Evolutionary conservation across 2,797 vertebrate species (phyloP), one percentile per base, ranked within the genome.

Genomic region (Vultur gryphus): DNA sequence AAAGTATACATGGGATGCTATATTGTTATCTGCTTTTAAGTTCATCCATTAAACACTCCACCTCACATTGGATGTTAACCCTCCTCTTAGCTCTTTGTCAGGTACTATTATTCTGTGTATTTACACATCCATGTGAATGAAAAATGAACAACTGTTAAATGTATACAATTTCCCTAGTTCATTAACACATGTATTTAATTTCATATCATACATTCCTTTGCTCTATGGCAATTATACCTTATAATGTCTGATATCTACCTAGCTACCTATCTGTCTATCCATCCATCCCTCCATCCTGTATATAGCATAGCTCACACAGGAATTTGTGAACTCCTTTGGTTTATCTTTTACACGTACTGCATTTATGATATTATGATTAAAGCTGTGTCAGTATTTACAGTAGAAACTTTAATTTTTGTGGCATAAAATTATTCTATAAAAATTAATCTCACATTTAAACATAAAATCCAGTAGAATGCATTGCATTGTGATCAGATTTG

Each of bases 11-110:
- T 79, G 94, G 97, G 97, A 98, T 97, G 96, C 94, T 97, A 88
- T 97, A 97, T 96, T 97, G 97, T 97, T 97, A 97, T 97, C 95
- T 95, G 97, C 97, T 98, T 97, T 98, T 97, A 98, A 97, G 97
- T 97, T 95, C 97, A 93, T 96, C 97, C 97, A 98, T 97, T 98
- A 97, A 97, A 97, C 79, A 96, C 94, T 96, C 90, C 87, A 90
- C 95, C 94, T 96, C 95, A 67, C 75, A 43, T 11, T 85, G 83
- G 76, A 89, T 95, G 90, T 97, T 98, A 98, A 98, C 97, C 84
- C 96, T 95, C 92, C 76, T 65, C 25, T 43, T 72, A 87, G 80
- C 82, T 89, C 70, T 89, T 72, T 95, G 90, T 90, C 92, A 97
- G 93, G 90, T 93, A 96, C 71, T 64, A 93, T 94, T 90, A 93